Conservation (phyloP, 2,888 invertebrate genomes). For the Coelopa pilipes region DNA sequence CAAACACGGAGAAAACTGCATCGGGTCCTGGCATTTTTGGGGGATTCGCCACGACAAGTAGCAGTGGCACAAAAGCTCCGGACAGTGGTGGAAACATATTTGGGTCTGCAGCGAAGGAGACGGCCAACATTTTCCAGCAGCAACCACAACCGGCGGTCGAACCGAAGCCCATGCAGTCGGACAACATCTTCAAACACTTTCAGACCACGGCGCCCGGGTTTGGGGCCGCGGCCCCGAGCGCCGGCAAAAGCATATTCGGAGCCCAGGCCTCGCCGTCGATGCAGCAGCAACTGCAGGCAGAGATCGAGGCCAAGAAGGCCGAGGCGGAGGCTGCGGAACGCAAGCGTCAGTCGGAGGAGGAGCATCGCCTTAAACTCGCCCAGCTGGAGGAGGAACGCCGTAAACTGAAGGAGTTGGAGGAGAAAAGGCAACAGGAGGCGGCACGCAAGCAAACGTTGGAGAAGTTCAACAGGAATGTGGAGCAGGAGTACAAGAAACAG, state of each 20-base stretch:
- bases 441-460: conserved; percentile 29
- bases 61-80: conserved; percentile 32
- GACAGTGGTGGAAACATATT: conserved; percentile 42
- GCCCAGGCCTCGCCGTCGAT: background rate
- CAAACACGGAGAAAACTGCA: conserved; percentile 25
- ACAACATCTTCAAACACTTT: conserved; percentile 48
- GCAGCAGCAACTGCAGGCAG: conserved; percentile 45
- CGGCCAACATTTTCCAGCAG: conserved; percentile 43
- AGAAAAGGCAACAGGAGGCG: conserved; percentile 29
- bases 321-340: conserved; percentile 44
- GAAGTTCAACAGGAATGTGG: conserved; percentile 26
- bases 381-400: conserved; percentile 48
- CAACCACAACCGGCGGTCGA: conserved; percentile 4
- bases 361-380: conserved; percentile 46
- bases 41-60: background rate
- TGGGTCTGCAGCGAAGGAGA: conserved; percentile 42
- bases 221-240: background rate
- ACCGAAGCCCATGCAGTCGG: conserved; percentile 29
- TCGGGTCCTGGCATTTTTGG: conserved; percentile 38
- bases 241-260: background rate
- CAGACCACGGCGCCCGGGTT: conserved; percentile 34
- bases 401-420: conserved; percentile 41
- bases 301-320: conserved; percentile 34
- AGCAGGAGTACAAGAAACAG: conserved; percentile 16
- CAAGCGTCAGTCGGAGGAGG: conserved; percentile 47